Conservation (phyloP, 2,113 vertebrate genomes). For the Nannobrachium achirus region DNA sequence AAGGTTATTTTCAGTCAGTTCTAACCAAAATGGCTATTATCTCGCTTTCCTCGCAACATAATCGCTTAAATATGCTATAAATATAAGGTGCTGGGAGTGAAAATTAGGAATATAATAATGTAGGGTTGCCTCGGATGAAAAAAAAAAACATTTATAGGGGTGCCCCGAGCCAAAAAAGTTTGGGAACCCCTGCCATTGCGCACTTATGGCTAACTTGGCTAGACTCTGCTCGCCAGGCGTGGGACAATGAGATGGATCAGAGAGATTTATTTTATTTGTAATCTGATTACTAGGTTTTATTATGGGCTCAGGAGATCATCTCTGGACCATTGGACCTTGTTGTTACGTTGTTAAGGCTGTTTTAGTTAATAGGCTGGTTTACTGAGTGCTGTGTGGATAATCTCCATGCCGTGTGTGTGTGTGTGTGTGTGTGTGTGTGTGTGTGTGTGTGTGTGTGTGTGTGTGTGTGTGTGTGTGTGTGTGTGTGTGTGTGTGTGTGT, state of each 20-base stretch:
- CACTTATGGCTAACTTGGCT: no score
- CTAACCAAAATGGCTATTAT: no score
- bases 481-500: no score
- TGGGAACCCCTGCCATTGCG: no score
- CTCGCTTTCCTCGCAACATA: no score
- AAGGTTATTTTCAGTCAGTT: no score
- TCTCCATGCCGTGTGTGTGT: constrained; percentile 21
- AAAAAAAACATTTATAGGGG: no score
- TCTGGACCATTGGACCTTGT: constrained; percentile 42
- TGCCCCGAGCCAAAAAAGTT: no score
- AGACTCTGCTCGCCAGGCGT: neutral
- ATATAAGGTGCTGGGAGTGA: no score
- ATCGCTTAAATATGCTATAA: no score
- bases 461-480: neutral
- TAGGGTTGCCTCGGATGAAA: no score
- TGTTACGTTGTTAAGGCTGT: constrained; percentile 56
- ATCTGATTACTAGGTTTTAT: constrained; percentile 69
- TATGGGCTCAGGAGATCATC: constrained; percentile 64
- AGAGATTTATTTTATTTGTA: constrained; percentile 55
- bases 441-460: constrained; percentile 12
- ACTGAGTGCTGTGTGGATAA: constrained; percentile 46
- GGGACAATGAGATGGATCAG: constrained; percentile 26
- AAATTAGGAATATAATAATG: no score
- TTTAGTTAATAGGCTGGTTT: constrained; percentile 66
- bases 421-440: constrained; percentile 3